phyloP scores from a whole-genome alignment of 2,113 vertebrate species.

The Gymnobelideus leadbeateri region DNA sequence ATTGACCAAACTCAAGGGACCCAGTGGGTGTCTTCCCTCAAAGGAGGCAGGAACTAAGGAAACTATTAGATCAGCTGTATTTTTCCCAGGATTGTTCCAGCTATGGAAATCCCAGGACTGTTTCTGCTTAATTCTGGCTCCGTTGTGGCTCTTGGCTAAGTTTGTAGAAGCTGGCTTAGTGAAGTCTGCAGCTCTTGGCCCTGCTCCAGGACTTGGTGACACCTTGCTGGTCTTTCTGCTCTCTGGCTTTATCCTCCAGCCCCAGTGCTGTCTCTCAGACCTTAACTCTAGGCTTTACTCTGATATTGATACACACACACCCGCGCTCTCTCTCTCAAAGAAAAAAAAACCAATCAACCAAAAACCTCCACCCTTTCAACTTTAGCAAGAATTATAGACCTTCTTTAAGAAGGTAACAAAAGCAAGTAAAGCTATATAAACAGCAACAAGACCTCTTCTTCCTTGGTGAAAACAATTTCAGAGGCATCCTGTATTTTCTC shows the following conservation, averaged over 20 bases:
- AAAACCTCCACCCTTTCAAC: not conserved
- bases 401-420: not conserved
- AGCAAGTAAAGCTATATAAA: not conserved
- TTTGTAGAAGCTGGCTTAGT: slow-evolving; percentile 6
- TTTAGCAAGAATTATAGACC: not conserved
- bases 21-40: not conserved
- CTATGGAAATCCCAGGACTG: not conserved
- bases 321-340: not conserved
- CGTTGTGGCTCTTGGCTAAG: not conserved
- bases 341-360: not conserved
- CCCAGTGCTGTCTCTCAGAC: not conserved
- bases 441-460: not conserved
- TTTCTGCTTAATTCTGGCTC: not conserved
- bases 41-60: not conserved
- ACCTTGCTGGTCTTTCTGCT: not conserved
- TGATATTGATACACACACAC: not conserved
- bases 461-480: not conserved
- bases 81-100: not conserved
- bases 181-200: not conserved
- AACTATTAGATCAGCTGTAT: not conserved
- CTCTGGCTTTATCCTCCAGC: not conserved
- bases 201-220: not conserved
- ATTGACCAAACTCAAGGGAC: not conserved
- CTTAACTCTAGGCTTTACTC: not conserved
- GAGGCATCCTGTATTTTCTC: not conserved